These are phyloP conservation scores for Anagyrus pseudococci DNA, from an alignment of 2,888 invertebrate genomes.

Conservation along the genomic window DNA sequence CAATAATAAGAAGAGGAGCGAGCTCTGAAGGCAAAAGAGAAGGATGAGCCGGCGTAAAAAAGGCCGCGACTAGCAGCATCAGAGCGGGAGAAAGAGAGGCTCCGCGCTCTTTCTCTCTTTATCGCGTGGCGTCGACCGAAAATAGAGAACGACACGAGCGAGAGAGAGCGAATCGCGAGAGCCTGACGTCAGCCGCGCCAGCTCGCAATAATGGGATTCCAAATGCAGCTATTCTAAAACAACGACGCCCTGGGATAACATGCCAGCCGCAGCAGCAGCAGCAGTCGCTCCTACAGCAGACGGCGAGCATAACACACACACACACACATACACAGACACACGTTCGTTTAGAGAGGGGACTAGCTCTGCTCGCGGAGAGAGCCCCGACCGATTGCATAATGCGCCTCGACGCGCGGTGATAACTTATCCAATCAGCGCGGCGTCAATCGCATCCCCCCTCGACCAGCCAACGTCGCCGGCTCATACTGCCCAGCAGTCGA, in stretches of 20 bases:
- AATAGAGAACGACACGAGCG: no score
- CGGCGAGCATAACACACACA: slow-evolving; percentile 10
- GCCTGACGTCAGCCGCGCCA: no score
- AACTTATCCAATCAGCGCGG: slow-evolving; percentile 58
- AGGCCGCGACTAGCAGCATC: no score
- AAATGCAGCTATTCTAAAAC: slow-evolving; percentile 45
- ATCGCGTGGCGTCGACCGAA: no score
- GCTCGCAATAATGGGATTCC: slow-evolving; percentile 50
- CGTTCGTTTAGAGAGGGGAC: no score
- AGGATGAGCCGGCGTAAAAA: slow-evolving; percentile 9
- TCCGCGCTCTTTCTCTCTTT: no score
- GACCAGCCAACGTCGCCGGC: no score
- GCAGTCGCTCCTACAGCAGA: slow-evolving; percentile 14
- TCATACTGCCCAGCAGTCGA: no score
- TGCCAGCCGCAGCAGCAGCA: slow-evolving; percentile 28
- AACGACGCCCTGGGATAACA: slow-evolving; percentile 42
- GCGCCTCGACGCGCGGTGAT: slow-evolving; percentile 51
- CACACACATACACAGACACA: background rate
- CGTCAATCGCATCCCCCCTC: slow-evolving; percentile 57
- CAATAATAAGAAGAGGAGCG: slow-evolving; percentile 20
- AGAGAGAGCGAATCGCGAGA: no score
- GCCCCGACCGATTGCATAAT: slow-evolving; percentile 57
- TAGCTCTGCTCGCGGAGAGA: no score
- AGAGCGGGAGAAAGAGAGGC: slow-evolving; percentile 9
- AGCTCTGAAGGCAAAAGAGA: background rate